Evolutionary conservation across 2,797 vertebrate species (phyloP).

Genomic region (Sebastiscus albofasciatus): DNA sequence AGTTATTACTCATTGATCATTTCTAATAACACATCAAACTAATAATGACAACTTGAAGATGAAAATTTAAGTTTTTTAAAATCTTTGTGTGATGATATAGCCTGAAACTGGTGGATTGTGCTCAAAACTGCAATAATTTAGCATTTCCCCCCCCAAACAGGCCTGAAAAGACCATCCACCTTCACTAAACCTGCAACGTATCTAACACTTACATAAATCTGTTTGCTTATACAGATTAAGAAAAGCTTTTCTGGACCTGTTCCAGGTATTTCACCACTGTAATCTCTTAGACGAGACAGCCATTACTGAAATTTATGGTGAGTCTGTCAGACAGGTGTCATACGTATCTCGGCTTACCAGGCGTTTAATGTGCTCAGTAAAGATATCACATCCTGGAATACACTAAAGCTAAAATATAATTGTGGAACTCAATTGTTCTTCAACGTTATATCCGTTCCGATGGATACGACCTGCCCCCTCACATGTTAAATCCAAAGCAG

Average conservation of each 20-base stretch:
- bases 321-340: slow-evolving; percentile 19
- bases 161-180: neutral
- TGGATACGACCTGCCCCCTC: no score
- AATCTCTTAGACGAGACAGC: neutral
- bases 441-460: neutral
- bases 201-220: neutral
- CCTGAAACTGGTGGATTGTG: neutral
- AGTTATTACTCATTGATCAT: neutral
- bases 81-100: neutral
- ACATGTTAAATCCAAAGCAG: no score
- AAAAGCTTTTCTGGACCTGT: neutral
- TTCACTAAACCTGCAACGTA: neutral
- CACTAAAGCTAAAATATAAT: neutral
- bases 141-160: no score
- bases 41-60: neutral
- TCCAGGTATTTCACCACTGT: slow-evolving; percentile 13
- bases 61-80: neutral
- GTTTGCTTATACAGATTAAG: neutral
- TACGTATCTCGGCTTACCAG: neutral
- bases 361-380: slow-evolving; percentile 10
- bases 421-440: neutral
- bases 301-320: slow-evolving; percentile 7
- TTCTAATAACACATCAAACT: neutral
- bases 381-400: neutral
- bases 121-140: neutral